These are phyloP conservation scores for Poeciliopsis infans DNA, from an alignment of 2,797 vertebrate species.

Conservation along the genomic window DNA sequence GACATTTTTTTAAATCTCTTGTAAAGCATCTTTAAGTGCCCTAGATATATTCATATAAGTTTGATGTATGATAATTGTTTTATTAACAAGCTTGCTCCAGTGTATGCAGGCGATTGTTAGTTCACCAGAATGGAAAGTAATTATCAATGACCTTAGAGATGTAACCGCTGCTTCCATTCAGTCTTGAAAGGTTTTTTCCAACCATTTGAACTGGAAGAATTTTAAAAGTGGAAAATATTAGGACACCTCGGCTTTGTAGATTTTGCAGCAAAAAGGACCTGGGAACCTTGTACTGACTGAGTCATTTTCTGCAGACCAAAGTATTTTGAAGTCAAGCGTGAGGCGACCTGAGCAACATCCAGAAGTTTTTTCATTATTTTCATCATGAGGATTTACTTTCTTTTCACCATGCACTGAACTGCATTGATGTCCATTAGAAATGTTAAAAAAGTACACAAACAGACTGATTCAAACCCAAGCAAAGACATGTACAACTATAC, in stretches of 20 bases:
- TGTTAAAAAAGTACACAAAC: background rate
- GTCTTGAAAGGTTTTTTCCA: background rate
- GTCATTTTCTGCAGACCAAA: background rate
- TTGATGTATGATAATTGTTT: too few relatives aligned
- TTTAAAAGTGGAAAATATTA: background rate
- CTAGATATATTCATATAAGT: too few relatives aligned
- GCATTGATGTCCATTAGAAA: background rate
- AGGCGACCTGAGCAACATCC: background rate
- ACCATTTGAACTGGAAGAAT: background rate
- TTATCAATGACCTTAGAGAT: background rate
- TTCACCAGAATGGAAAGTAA: background rate
- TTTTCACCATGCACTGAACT: background rate
- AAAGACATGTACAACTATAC: background rate
- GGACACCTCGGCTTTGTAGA: background rate
- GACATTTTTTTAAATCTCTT: too few relatives aligned
- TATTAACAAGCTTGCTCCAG: background rate
- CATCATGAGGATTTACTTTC: background rate
- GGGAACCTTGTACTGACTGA: background rate
- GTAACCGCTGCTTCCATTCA: background rate
- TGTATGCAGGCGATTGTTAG: background rate
- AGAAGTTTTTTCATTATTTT: background rate
- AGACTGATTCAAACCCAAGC: background rate
- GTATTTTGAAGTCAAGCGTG: background rate
- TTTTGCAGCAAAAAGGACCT: background rate
- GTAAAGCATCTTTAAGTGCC: too few relatives aligned